Conservation (phyloP, 1,140 invertebrate species). For the Coptotermes formosanus region DNA sequence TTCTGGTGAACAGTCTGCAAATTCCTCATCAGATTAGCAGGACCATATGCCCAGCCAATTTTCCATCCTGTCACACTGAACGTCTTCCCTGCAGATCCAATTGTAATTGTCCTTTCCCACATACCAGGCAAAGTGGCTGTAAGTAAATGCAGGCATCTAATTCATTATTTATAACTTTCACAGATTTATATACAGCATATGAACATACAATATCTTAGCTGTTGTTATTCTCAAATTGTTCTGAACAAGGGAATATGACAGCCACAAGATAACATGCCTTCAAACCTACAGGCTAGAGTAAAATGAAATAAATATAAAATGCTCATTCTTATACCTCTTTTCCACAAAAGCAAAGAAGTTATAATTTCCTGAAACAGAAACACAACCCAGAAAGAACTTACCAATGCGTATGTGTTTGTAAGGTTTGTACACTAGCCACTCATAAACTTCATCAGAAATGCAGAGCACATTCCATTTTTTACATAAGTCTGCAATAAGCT, state of each 20-base stretch:
- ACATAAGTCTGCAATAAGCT: conserved; percentile 81
- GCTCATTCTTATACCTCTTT: not conserved
- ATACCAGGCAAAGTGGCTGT: conserved; percentile 90
- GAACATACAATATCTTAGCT: too few species aligned
- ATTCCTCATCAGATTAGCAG: conserved; percentile 74
- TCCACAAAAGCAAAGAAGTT: too few species aligned
- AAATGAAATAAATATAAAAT: not conserved
- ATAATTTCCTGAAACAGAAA: too few species aligned
- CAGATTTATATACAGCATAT: not conserved
- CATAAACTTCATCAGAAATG: conserved; percentile 96
- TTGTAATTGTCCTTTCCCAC: conserved; percentile 97
- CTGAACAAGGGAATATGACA: too few species aligned
- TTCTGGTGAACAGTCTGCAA: conserved; percentile 92
- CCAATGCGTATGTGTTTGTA: conserved; percentile 87
- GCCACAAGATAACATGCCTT: too few species aligned
- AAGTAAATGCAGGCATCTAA: conserved; percentile 36
- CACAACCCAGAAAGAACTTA: conserved; percentile 45
- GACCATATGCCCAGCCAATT: conserved; percentile 95
- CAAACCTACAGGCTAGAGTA: not conserved
- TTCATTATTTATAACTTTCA: not conserved
- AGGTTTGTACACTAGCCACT: conserved; percentile 91
- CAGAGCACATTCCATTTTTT: conserved; percentile 91
- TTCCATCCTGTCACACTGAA: conserved; percentile 98
- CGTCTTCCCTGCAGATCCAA: conserved; percentile 96
- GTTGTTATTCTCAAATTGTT: too few species aligned